Base-by-base conservation (phyloP, 2,888 invertebrate genomes). In the Tetragonula carbonaria region DNA sequence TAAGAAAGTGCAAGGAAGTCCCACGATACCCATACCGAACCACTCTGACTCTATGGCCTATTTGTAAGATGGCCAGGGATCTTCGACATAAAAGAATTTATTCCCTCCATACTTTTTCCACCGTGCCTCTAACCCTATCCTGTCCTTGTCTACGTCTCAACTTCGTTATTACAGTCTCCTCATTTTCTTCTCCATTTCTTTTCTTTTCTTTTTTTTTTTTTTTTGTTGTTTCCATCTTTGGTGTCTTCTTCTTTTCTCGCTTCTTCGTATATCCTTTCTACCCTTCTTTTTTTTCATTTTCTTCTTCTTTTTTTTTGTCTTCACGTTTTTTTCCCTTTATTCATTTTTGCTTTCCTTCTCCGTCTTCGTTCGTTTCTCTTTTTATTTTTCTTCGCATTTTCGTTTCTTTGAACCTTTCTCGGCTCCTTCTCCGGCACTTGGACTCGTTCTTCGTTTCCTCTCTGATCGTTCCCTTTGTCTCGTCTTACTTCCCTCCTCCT, bases 11-110 rank as follows among this genome's bases (percentile, higher is more conserved):
- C 73, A 80, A 87, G 82, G 80, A 82, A 86, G 86, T 91, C 91
- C 92, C 91, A 87, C 84, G 91, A 85, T 87, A 87, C 90, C 91
- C 90, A 90, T 92, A 92, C 76, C 78, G 89, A 91, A 90, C 89
- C 92, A 91, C 92, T 92, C 90, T 81, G 87, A 86, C 90, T 90
- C 89, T 89, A 91, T 91, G 91, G 92, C 88, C 92, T 92, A 92
- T 93, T 93, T 93, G 89, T 82, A 90, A 89, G 87, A 92, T 90
- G 91, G 91, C 88, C 84, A 84, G 82, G 80, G 86, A 84, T 72
- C 77, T 73, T 78, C 84, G 84, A 87, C 88, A 80, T 87, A 86
- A 87, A 84, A 86, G 88, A 92, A 91, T 92, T 91, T 91, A 92
- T 89, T 80, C 78, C 72, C 76, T 51, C 82, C 62, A 57, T 65